phyloP scores from a whole-genome alignment of 1,140 invertebrate genomes.

The Odontomachus brunneus region DNA sequence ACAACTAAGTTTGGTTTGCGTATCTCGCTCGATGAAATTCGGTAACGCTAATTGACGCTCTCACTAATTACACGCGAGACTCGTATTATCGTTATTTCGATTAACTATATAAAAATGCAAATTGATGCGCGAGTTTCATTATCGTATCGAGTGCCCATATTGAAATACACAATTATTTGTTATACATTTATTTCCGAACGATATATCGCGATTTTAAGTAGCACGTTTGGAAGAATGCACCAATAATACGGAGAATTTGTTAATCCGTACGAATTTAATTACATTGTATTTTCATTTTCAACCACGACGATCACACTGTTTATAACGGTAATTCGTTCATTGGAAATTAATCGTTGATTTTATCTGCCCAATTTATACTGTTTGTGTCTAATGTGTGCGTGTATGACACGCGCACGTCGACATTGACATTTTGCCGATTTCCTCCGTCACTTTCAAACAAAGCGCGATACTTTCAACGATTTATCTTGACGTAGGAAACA shows the following conservation, averaged over 20 bases:
- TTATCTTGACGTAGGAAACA: conserved; percentile 5
- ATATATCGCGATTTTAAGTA: conserved; percentile 7
- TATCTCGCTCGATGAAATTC: conserved; percentile 5
- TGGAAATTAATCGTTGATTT: no score
- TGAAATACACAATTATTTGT: background rate
- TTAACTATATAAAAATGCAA: background rate
- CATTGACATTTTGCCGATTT: background rate
- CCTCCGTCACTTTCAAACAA: background rate
- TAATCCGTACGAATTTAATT: conserved; percentile 6
- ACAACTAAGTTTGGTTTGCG: background rate
- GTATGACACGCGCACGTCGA: background rate
- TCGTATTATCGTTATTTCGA: background rate
- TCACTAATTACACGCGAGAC: background rate
- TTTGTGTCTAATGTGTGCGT: background rate
- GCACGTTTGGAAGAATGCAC: background rate
- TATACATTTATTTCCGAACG: conserved; percentile 7
- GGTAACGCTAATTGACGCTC: background rate
- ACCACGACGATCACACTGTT: background rate
- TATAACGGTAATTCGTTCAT: background rate
- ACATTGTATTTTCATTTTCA: background rate
- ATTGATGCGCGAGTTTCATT: background rate
- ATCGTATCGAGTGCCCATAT: background rate
- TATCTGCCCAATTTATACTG: background rate
- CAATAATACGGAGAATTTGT: background rate
- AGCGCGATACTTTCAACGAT: background rate